Base-by-base conservation (phyloP, 2,113 vertebrate genomes). In the Zosterops pallidus region DNA sequence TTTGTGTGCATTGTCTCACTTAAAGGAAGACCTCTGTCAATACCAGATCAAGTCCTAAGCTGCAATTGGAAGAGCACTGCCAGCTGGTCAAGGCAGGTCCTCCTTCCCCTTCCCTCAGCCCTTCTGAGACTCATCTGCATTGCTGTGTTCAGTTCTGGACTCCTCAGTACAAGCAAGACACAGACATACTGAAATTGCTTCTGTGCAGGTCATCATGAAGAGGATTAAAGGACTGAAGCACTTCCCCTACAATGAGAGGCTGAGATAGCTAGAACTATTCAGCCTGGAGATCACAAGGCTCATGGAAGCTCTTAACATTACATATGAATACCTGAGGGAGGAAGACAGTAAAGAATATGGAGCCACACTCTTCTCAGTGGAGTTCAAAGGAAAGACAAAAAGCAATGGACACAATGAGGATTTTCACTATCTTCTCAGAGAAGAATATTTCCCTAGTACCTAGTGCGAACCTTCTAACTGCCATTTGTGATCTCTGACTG, bases 391-490 rank as follows among this genome's bases (percentile, higher is more conserved):
- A 49, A 84, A 42, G 56, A 70, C 14, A 49, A 74, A 42, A 69
- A 80, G 29, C 11, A 72, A 44, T 11, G 19, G 21, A 55, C 29
- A 52, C 33, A 47, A 35, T 23, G 21, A 83, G 14, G 6, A 64
- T 69, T 69, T 89, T 62, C 63, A 50, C 20, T 49, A 3, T 57
- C 4, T 33, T 69, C 46, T 64, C 28, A 65, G 31, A 7, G 13
- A 79, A 86, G 6, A 77, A 2, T 31, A 69, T 71, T 80, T 62
- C 31, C 42, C 60, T 39, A 67, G 50, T 37, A 76, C 7, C 9
- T 46, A 65, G 0, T 9, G 28, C 3, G 8, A 92, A 86, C 31
- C 22, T 80, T 37, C 0, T 0, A 81, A 55, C 13, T 53, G 41
- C 37, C 44, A 6, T 33, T 46, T 72, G 16, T 77, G 39, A 47